A percentile compares a stretch with the other conserved stretches of the same genome.
phyloP scores from a whole-genome alignment of 2,888 invertebrate genomes.

The Stramonita haemastoma region DNA sequence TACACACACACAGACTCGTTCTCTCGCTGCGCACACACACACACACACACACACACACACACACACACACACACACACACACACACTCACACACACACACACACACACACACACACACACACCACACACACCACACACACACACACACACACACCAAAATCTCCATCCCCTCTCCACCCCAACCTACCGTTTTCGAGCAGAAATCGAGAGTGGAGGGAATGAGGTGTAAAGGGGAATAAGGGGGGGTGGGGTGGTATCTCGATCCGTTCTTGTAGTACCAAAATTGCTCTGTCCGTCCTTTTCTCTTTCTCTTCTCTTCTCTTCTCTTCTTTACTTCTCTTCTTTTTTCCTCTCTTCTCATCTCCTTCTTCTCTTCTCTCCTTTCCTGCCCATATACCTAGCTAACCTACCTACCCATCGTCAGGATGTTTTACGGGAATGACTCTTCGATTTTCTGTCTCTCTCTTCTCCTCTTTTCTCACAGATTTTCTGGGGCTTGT shows the following conservation, averaged over 20 bases:
- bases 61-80: constrained; percentile 36
- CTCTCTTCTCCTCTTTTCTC: neutral
- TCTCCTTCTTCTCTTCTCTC: neutral
- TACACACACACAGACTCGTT: no score
- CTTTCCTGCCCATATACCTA: neutral
- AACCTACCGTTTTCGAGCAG: no score
- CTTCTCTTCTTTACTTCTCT: neutral
- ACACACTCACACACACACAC: constrained; percentile 29
- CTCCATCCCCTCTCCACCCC: no score
- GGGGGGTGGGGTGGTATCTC: no score
- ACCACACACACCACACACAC: no score
- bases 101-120: constrained; percentile 13
- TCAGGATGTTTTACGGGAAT: neutral
- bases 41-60: constrained; percentile 3
- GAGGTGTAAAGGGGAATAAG: no score
- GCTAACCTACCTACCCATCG: neutral
- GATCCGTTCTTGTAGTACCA: no score
- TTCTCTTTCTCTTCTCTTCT: neutral
- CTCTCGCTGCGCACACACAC: neutral
- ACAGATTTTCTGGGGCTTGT: neutral
- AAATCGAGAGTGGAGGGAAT: no score
- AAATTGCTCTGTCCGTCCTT: neutral
- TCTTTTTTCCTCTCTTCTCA: neutral
- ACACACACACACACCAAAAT: no score
- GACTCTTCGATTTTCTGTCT: neutral